Evolutionary conservation across 2,113 vertebrate species (phyloP), one percentile per base, ranked within the genome.

Genomic region (human): DNA sequence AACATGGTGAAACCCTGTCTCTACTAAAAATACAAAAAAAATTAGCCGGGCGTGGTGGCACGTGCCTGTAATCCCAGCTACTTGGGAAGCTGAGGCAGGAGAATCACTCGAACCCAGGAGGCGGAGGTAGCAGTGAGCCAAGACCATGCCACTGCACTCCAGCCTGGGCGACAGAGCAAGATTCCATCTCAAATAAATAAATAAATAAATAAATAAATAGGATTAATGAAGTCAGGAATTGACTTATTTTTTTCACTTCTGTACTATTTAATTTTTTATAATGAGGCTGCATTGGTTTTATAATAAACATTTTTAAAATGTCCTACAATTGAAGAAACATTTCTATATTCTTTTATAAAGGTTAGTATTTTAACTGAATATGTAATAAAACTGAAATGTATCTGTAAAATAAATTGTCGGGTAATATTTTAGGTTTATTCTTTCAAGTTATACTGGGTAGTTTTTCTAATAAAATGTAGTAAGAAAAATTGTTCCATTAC

Each of bases 401-500:
- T 40, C 11, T 43, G 35, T 72, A 52, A 72, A 17, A 43, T 8
- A 66, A 82, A 76, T 45, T 52, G 52, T 16, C 35, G 83, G 38
- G 45, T 48, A 90, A 43, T 59, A 93, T 7, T 89, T 83, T 64
- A 89, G 40, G n/a, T 70, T 66, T 80, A 92, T 43, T 81, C 43
- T 83, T 93, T 81, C 32, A 96, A 91, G 61, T 35, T 76, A 30
- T 1, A 52, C 10, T 45, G 35, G 80, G 80, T 48, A 55, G 43
- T 84, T 92, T 88, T 83, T 32, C 45, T 22, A 93, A 43, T 35
- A 80, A 66, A 88, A 89, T 23, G 61, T 0, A 92, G 35, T 92
- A 73, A 5, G 52, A 75, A 78, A 48, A 90, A 87, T 45, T 64
- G 81, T 96, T 97, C 93, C 89, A 59, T 45, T 84, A 97, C 38